Evolutionary conservation across 1,140 invertebrate genomes (phyloP), one percentile per base, ranked within the genome.

Genomic region (Drosophila arawakana): DNA sequence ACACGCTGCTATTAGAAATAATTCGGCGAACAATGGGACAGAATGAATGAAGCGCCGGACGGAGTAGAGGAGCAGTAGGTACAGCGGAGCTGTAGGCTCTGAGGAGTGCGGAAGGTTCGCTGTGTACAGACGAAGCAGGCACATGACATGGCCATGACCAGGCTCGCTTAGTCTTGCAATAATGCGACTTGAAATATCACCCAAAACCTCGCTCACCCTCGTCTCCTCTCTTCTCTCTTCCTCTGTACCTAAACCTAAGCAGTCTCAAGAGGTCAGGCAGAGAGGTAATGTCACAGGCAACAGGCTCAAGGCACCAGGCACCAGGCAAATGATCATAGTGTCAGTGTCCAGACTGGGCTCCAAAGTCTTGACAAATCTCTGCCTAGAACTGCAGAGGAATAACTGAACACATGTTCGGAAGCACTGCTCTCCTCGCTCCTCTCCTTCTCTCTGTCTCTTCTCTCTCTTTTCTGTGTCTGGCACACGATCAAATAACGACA

Each of bases 1-100:
- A 88, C 83, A 88, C 63, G 76, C 82, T 83, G 84, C 83, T 89
- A 88, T 88, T 88, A 88, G 84, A 83, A 88, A 81, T 74, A 78
- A 73, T 81, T 68, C 73, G 70, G 57, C 70, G 77, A 88, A 88
- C 84, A 88, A 88, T 80, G 80, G 25, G 15, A 41, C 35, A 21
- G 13, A 41, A 41, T 21, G 35, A 21, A 57, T 76, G 73, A 77
- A 86, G 82, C 76, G 83, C 84, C 84, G 83, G 80, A 83, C 83
- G 79, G 66, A 68, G 55, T 73, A 76, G 62, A 57, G 57, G 18
- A 70, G 57, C 52, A 39, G 8, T 41, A 43, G 49, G 47, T 59
- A 41, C 11, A 18, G 9, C 21, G 13, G 6, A 50, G 15, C 30
- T 10, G 35, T 13, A 30, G 25, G 6, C 41, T 13, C 10, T n/a